Evolutionary conservation across 2,113 vertebrate species (phyloP), one percentile per base, ranked within the genome.

Genomic region (Chaetodon trifascialis): DNA sequence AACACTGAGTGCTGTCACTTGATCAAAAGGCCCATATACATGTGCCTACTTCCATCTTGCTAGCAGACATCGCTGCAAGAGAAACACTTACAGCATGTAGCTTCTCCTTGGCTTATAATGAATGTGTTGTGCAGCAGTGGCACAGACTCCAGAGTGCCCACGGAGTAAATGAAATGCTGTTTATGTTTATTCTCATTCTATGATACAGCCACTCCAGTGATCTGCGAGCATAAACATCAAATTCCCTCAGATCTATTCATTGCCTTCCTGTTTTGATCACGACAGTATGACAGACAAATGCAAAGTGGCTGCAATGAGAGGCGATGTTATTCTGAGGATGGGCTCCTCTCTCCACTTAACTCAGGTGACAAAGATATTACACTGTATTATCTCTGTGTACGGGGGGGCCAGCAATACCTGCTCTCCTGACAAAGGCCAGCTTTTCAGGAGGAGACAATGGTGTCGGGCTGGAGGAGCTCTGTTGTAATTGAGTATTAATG

Each of bases 401-500:
- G 46, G 34, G 38, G 38, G 59, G 59, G 40, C 23, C 42, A 56
- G 78, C 56, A 36, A 52, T 84, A 86, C 82, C 82, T 88, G 80
- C 58, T 84, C 80, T 85, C 75, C 46, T 66, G 84, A 91, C 90
- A 87, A 84, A 89, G 86, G 83, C 78, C 76, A 52, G 76, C 82
- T 86, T 91, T 92, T 82, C 86, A 87, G 68, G 46, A 54, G 74
- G 59, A 92, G 79, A 93, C 89, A 93, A 89, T 89, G 73, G 80
- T 90, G 88, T 86, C 51, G 51, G 84, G 64, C 56, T 80, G 47
- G 77, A 87, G 76, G 71, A 91, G 83, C 83, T 44, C 74, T 71
- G 76, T 79, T 93, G 89, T 93, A 93, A 94, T 93, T 90, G 91
- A 94, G 92, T 91, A 95, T 95, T 94, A 94, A 95, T 93, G 88